Base-by-base conservation (phyloP, 2,888 invertebrate genomes). In the Melanchra persicariae region DNA sequence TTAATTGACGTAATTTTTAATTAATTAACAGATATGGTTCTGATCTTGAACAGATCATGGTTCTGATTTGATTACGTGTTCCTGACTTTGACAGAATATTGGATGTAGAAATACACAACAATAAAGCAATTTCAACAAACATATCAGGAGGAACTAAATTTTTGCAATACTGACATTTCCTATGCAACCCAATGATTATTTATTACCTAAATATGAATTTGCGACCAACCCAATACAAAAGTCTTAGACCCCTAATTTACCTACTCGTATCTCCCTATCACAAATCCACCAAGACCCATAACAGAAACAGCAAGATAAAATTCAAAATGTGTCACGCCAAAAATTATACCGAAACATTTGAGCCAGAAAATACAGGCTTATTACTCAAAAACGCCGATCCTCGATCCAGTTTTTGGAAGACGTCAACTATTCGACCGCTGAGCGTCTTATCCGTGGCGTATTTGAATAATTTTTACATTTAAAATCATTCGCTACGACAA, bases 391-490 rank as follows among this genome's bases (percentile, higher is more conserved):
- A 90, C 88, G 91, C 91, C 92, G 86, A 92, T 91, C 92, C 91
- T 84, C 91, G 91, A 93, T 91, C 91, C 90, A 85, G 87, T 90
- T 88, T 86, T 88, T 84, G 86, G 87, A 87, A 89, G 90, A 90
- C 90, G 91, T 90, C 91, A 91, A 91, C 91, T 92, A 92, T 93
- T 94, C 92, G 93, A 91, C 93, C 92, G 93, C 82, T 89, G 91
- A 82, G 82, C 88, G 90, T 90, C 94, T 94, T 94, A 94, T 93
- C 94, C 95, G 86, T 82, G 85, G 71, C 75, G 83, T 77, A 95
- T 96, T 96, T 95, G 95, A 95, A 96, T 96, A 96, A 96, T 96
- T 96, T 95, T 95, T 95, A 95, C 95, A 96, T 96, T 96, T 96
- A 96, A 95, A 96, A 96, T 96, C 96, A 95, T 95, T 95, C 93